Percentiles rank a stretch among this genome's conserved stretches.
Conservation (phyloP, 2,888 invertebrate species). For the Pterostichus madidus region DNA sequence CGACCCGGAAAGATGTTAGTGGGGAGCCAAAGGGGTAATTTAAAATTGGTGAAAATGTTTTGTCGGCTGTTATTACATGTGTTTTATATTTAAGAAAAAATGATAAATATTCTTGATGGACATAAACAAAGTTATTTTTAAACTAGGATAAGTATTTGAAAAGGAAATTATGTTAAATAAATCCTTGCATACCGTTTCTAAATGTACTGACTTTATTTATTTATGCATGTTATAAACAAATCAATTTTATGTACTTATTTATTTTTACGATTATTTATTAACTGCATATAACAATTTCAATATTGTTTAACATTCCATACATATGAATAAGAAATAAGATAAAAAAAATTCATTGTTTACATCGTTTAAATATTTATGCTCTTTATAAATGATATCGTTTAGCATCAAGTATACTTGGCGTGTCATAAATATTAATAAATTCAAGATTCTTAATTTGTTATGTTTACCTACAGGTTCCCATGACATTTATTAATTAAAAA, state of each 20-base stretch:
- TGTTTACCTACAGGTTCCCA: slow-evolving; percentile 8
- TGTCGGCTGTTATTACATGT: no score
- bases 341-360: not conserved
- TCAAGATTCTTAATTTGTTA: not conserved
- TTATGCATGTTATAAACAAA: not conserved
- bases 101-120: not conserved
- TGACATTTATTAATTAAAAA: not conserved
- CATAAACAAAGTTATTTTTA: slow-evolving; percentile 43
- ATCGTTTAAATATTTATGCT: not conserved
- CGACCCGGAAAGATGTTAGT: no score
- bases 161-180: slow-evolving; percentile 14
- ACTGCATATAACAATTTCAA: not conserved
- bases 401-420: slow-evolving; percentile 14
- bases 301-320: not conserved
- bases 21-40: no score
- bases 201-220: not conserved
- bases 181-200: slow-evolving; percentile 14
- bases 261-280: no score
- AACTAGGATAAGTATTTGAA: not conserved
- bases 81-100: slow-evolving; percentile 3
- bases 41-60: no score
- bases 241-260: not conserved
- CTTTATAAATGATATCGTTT: slow-evolving; percentile 18
- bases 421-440: slow-evolving; percentile 24
- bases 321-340: not conserved